These are phyloP conservation scores for Salvelinus fontinalis DNA, from an alignment of 2,113 vertebrate species.

Conservation along the genomic window DNA sequence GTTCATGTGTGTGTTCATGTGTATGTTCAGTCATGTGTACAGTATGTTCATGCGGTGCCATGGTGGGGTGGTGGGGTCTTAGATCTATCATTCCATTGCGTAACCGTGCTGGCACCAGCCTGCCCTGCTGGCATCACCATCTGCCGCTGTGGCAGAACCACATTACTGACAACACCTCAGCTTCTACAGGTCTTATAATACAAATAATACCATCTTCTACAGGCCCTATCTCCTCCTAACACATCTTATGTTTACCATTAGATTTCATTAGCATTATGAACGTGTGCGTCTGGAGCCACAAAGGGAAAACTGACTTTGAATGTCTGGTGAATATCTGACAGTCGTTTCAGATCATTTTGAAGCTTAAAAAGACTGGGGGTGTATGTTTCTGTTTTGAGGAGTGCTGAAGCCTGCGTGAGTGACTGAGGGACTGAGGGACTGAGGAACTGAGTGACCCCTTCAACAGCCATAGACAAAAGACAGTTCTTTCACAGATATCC, in stretches of 20 bases:
- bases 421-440: too few species aligned
- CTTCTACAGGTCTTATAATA: too few species aligned
- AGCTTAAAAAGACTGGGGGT: background rate
- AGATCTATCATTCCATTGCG: slow-evolving; percentile 73
- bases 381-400: background rate
- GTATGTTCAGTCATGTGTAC: slow-evolving; percentile 48
- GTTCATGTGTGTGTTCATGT: slow-evolving; percentile 18
- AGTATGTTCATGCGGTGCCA: slow-evolving; percentile 52
- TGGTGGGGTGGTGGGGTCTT: slow-evolving; percentile 61
- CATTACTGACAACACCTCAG: slow-evolving; percentile 34
- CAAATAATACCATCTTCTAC: slow-evolving; percentile 39
- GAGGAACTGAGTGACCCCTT: too few species aligned
- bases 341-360: background rate
- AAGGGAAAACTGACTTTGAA: too few species aligned
- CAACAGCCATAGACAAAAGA: slow-evolving; percentile 34
- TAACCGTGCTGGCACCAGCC: slow-evolving; percentile 72
- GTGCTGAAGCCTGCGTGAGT: too few species aligned
- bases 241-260: background rate
- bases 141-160: slow-evolving; percentile 71
- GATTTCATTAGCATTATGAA: background rate
- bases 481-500: slow-evolving; percentile 56
- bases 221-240: too few species aligned
- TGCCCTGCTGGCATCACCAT: slow-evolving; percentile 75
- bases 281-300: too few species aligned
- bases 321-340: background rate